Evolutionary conservation across 2,797 vertebrate species (phyloP), one percentile per base, ranked within the genome.

Genomic region (Gambelia wislizenii): DNA sequence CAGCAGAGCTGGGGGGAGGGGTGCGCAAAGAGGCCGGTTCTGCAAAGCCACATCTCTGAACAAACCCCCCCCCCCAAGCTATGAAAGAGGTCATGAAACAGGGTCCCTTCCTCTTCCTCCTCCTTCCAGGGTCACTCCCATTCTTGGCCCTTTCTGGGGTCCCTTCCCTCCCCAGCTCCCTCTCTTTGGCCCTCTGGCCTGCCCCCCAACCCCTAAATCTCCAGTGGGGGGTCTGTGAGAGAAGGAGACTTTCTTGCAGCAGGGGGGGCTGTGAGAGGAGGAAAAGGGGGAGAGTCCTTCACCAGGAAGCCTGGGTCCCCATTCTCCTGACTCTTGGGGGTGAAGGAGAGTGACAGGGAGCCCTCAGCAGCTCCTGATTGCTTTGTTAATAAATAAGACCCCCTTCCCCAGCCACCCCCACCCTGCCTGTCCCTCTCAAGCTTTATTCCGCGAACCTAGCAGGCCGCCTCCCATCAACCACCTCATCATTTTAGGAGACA

Each of bases 31-130:
- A 85, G 88, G 91, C 84, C n/a, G 78, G 84, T 76, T 72, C 75
- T 83, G 90, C 86, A 85, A 89, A 83, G 88, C 91, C 89, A 79
- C 70, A 87, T 89, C 85, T 85, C 89, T 83, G 82, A 85, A 91
- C 1, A 5, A 2, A 33, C 70, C 72, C 72, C 72, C 1, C 9
- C 86, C 79, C 49, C 83, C 86, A 9, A 44, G 81, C 75, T 0
- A 13, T 81, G 75, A 87, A 81, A 39, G 39, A 33, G 64, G 75
- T 75, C 52, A 33, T n/a, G 42, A 85, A 89, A 69, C 18, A 59
- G 56, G 56, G 56, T 49, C 33, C 20, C 64, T 10, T 47, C 83
- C 36, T 42, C 9, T 59, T 18, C 12, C 30, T 2, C 8, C 36
- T 36, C 79, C 36, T 0, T 4, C 70, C 56, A 36, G 13, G 84